Percentiles rank a stretch among this genome's conserved stretches.
Evolutionary conservation across 2,797 vertebrate genomes (phyloP).

Genomic region (Petrocephalus sullivani): DNA sequence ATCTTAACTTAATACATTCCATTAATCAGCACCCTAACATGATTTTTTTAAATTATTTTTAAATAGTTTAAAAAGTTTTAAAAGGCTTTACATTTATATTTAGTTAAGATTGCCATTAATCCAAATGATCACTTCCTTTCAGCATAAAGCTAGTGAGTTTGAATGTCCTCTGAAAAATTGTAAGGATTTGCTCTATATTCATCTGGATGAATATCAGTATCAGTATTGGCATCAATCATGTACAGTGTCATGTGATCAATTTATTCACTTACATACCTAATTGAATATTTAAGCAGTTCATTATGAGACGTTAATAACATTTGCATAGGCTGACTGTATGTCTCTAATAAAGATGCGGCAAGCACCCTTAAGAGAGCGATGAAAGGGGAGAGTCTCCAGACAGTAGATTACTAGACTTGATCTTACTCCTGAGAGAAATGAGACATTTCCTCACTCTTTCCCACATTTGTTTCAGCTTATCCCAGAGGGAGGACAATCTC

Average conservation of each 20-base stretch:
- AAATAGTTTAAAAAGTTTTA: not conserved
- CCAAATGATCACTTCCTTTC: not conserved
- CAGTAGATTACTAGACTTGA: constrained; percentile 51
- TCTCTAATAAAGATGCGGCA: not conserved
- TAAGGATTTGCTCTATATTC: not conserved
- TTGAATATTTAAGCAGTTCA: not conserved
- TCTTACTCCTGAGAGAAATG: constrained; percentile 56
- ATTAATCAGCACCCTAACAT: not conserved
- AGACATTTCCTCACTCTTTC: constrained; percentile 66
- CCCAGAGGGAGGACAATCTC: constrained; percentile 70
- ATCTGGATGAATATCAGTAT: not conserved
- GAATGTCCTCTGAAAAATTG: not conserved
- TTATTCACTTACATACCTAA: not conserved
- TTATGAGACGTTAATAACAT: not conserved
- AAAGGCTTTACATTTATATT: not conserved
- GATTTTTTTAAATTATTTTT: not conserved
- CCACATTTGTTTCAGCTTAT: constrained; percentile 71
- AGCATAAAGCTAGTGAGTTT: not conserved
- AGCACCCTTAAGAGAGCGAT: constrained; percentile 23
- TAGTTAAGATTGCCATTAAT: not conserved
- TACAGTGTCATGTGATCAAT: not conserved
- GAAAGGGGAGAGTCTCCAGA: constrained; percentile 39
- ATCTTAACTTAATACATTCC: not conserved
- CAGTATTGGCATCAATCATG: not conserved
- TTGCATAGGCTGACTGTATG: not conserved